Percentiles rank a stretch among this genome's conserved stretches.
Evolutionary conservation across 2,797 vertebrate species (phyloP).

Genomic region (Discoglossus pictus): DNA sequence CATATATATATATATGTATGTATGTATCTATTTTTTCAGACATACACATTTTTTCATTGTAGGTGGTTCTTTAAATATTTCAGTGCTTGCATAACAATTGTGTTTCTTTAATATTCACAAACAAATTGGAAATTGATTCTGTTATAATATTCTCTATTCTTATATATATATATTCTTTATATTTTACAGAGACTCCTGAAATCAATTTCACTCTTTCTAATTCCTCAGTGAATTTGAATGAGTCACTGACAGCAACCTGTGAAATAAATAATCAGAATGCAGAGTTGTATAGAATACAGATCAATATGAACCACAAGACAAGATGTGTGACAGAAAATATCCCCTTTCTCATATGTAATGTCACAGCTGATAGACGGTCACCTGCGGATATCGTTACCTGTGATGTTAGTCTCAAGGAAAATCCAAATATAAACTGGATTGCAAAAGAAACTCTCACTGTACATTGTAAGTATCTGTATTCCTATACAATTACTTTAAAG

Average conservation of each 20-base stretch:
- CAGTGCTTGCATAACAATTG: too few relatives aligned
- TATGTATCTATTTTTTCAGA: too few relatives aligned
- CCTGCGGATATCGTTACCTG: neutral
- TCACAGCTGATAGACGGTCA: neutral
- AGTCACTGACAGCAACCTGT: constrained; percentile 1
- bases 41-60: too few relatives aligned
- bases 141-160: too few relatives aligned
- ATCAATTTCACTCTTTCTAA: neutral
- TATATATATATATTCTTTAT: neutral
- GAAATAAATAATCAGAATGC: neutral
- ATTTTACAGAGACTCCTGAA: constrained; percentile 1
- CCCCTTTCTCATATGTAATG: neutral
- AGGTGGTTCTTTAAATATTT: too few relatives aligned
- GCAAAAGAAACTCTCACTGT: neutral
- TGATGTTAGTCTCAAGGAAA: neutral
- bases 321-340: neutral
- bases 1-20: too few relatives aligned
- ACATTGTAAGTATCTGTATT: constrained; percentile 3
- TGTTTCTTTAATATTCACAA: too few relatives aligned
- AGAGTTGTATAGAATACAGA: neutral
- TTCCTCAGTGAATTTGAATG: neutral
- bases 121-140: too few relatives aligned
- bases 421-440: neutral
- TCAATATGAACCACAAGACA: neutral
- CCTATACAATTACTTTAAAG: too few relatives aligned